Conservation (phyloP, 2,888 invertebrate genomes). For the Acanthacorydalis orientalis region DNA sequence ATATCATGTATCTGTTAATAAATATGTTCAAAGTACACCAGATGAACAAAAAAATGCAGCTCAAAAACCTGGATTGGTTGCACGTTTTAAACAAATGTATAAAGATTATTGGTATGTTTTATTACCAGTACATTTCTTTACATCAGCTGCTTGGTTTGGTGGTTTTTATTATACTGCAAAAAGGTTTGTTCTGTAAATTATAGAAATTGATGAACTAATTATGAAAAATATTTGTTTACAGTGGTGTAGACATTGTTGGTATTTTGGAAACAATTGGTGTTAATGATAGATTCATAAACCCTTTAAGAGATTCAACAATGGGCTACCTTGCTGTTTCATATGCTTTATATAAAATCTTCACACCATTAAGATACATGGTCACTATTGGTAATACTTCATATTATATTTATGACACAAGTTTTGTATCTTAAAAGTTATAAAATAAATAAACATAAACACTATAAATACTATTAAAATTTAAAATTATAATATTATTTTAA, state of each 20-base stretch:
- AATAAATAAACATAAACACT: too few relatives aligned
- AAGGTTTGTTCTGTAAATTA: conserved; percentile 38
- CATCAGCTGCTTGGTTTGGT: conserved; percentile 79
- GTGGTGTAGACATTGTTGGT: conserved; percentile 80
- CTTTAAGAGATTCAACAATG: conserved; percentile 60
- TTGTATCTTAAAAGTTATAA: too few relatives aligned
- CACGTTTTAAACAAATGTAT: conserved; percentile 79
- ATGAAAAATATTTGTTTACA: conserved; percentile 28
- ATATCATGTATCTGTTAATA: too few relatives aligned
- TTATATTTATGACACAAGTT: too few relatives aligned
- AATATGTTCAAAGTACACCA: too few relatives aligned
- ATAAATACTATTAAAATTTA: too few relatives aligned
- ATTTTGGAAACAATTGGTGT: conserved; percentile 61
- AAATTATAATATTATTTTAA: too few relatives aligned
- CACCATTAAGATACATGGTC: conserved; percentile 82
- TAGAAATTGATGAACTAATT: conserved; percentile 5
- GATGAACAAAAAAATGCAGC: conserved; percentile 3
- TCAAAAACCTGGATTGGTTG: conserved; percentile 46
- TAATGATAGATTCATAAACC: conserved; percentile 60
- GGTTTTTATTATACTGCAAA: conserved; percentile 72
- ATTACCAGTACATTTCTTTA: conserved; percentile 79
- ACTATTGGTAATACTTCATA: conserved; percentile 51
- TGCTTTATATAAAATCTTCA: conserved; percentile 83
- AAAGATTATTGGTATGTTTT: conserved; percentile 94
- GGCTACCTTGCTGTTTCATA: conserved; percentile 83